These are phyloP conservation scores for Neoscelio sp. DNA, from an alignment of 2,888 invertebrate genomes.

Conservation along the genomic window DNA sequence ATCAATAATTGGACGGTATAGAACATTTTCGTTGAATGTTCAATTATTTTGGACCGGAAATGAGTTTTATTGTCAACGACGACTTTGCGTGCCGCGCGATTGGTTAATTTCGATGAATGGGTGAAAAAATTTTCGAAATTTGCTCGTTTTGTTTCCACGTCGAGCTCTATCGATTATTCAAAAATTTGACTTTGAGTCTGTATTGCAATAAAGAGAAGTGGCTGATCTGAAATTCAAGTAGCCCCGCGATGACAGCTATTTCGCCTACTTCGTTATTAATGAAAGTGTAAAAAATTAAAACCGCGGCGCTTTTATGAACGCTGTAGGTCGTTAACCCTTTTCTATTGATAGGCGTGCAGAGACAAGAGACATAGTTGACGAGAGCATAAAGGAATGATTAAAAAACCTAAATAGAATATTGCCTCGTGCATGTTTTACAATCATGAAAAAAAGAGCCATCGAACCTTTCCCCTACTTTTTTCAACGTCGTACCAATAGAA, in stretches of 20 bases:
- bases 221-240: slow-evolving; percentile 65
- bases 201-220: slow-evolving; percentile 57
- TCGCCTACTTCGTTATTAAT: slow-evolving; percentile 72
- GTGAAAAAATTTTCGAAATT: slow-evolving; percentile 8
- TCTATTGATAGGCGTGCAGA: slow-evolving; percentile 70
- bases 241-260: slow-evolving; percentile 64
- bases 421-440: slow-evolving; percentile 40
- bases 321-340: slow-evolving; percentile 71
- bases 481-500: neutral
- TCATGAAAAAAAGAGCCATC: slow-evolving; percentile 6
- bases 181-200: slow-evolving; percentile 57
- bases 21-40: no score
- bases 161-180: slow-evolving; percentile 42
- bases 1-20: no score
- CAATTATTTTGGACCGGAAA: no score
- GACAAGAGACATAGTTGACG: slow-evolving; percentile 41
- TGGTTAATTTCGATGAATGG: no score
- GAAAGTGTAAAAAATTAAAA: slow-evolving; percentile 75
- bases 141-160: no score
- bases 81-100: no score
- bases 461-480: no score
- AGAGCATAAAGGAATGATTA: slow-evolving; percentile 55
- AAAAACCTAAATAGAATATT: slow-evolving; percentile 61
- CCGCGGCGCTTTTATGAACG: slow-evolving; percentile 70
- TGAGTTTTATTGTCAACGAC: no score